Conservation (phyloP, 1,140 invertebrate species). For the Pseudomyrmex gracilis region DNA sequence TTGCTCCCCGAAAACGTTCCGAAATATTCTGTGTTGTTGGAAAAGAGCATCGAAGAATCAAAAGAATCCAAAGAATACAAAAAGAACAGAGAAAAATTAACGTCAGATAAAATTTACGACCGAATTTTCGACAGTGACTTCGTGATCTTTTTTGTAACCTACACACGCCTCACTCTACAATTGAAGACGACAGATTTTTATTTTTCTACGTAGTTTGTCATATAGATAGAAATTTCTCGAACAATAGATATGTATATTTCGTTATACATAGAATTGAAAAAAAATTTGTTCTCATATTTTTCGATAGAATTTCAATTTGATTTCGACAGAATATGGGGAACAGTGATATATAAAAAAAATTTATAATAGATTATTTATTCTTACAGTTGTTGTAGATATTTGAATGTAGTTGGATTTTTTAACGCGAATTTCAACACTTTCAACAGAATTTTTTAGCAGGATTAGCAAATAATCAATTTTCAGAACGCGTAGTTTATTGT, state of each 20-base stretch:
- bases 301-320: not conserved
- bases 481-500: not conserved
- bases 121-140: constrained; percentile 43
- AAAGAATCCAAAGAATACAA: not conserved
- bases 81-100: not conserved
- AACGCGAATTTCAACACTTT: too few relatives aligned
- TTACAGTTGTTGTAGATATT: not conserved
- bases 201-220: too few relatives aligned
- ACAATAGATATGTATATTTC: not conserved
- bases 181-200: constrained; percentile 16
- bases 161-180: constrained; percentile 51
- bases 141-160: constrained; percentile 31
- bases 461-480: not conserved
- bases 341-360: not conserved
- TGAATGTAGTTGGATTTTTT: not conserved
- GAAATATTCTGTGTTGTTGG: not conserved
- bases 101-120: constrained; percentile 32
- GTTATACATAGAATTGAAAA: constrained; percentile 3
- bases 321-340: too few relatives aligned
- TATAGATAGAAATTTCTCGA: not conserved
- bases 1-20: not conserved
- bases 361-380: constrained; percentile 1
- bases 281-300: too few relatives aligned
- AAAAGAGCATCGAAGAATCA: not conserved
- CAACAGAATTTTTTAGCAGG: too few relatives aligned